Conservation (phyloP, 1,140 invertebrate genomes). For the Cecropterus lyciades region DNA sequence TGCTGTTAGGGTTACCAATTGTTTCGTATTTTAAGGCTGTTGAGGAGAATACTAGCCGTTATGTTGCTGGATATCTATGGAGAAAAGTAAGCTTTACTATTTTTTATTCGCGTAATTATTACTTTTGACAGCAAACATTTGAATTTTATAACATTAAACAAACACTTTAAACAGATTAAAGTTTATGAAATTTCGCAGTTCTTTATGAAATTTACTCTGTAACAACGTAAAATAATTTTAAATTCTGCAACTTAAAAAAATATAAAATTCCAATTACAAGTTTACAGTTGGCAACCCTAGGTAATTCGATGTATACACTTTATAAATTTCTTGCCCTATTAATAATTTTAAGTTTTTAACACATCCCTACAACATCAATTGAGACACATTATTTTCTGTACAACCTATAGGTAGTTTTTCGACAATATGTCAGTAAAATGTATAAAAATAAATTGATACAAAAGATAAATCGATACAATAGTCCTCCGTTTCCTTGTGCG, state of each 20-base stretch:
- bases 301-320: background rate
- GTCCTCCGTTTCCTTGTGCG: constrained; percentile 48
- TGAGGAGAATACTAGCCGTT: too few relatives aligned
- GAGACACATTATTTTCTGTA: constrained; percentile 44
- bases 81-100: too few relatives aligned
- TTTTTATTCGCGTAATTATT: too few relatives aligned
- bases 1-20: background rate
- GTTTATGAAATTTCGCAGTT: too few relatives aligned
- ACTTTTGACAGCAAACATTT: too few relatives aligned
- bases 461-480: constrained; percentile 42
- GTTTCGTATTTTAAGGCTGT: too few relatives aligned
- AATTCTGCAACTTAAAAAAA: background rate
- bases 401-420: constrained; percentile 61
- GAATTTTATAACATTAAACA: too few relatives aligned
- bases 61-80: too few relatives aligned
- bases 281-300: background rate
- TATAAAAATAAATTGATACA: constrained; percentile 65
- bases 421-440: constrained; percentile 74
- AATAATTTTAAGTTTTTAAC: constrained; percentile 34
- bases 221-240: too few relatives aligned
- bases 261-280: background rate
- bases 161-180: too few relatives aligned
- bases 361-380: constrained; percentile 43
- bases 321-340: background rate
- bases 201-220: too few relatives aligned